Conservation (phyloP, 2,797 vertebrate genomes). For the Lycodopsis pacificus region DNA sequence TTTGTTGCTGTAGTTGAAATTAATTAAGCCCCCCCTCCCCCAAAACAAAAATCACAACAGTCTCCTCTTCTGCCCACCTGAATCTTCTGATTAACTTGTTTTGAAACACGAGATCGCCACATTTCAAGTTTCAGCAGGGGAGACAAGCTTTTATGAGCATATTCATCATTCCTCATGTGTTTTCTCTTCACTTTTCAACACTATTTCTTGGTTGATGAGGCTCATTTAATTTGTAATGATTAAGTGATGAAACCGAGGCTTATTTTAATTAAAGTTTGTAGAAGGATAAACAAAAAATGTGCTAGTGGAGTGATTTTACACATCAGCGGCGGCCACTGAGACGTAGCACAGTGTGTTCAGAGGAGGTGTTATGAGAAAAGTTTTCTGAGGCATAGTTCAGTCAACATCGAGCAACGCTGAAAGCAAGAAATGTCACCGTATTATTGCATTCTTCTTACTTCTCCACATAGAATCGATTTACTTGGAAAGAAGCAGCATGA, state of each 20-base stretch:
- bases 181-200: background rate
- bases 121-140: slow-evolving; percentile 1
- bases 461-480: background rate
- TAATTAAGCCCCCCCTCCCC: slow-evolving; percentile 22
- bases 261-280: slow-evolving; percentile 37
- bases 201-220: slow-evolving; percentile 15
- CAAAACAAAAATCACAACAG: slow-evolving; percentile 6
- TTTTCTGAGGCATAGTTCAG: slow-evolving; percentile 3
- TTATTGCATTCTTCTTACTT: background rate
- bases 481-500: background rate
- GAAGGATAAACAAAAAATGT: slow-evolving; percentile 18
- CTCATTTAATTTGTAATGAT: slow-evolving; percentile 41
- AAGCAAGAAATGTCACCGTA: slow-evolving; percentile 2
- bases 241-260: slow-evolving; percentile 10
- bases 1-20: slow-evolving; percentile 19
- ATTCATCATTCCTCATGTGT: background rate
- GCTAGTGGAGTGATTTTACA: slow-evolving; percentile 24
- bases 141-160: slow-evolving; percentile 3
- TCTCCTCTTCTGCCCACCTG: slow-evolving; percentile 28
- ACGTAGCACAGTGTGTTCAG: slow-evolving; percentile 9
- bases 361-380: background rate
- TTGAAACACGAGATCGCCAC: slow-evolving; percentile 4
- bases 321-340: slow-evolving; percentile 8
- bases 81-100: slow-evolving; percentile 24
- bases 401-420: background rate